A percentile compares a stretch with the other conserved stretches of the same genome.
Evolutionary conservation across 2,113 vertebrate species (phyloP).

Genomic region (Tichodroma muraria): DNA sequence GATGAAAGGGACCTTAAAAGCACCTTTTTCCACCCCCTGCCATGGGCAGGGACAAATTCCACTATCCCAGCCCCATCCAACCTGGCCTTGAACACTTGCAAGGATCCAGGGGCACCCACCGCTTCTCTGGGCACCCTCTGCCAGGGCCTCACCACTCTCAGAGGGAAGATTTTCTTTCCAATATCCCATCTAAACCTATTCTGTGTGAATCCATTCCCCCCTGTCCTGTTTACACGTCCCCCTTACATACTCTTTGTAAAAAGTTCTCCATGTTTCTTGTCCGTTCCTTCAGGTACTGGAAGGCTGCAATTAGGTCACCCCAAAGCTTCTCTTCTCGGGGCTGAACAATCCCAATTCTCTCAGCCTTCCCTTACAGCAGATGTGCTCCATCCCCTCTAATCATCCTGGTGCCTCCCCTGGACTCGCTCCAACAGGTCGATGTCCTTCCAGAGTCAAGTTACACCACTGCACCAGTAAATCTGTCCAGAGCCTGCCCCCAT

Average conservation of each 20-base stretch:
- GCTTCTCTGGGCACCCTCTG: neutral
- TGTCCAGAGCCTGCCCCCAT: neutral
- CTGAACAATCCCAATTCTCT: neutral
- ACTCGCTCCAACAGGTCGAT: neutral
- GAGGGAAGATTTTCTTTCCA: neutral
- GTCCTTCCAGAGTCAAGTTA: neutral
- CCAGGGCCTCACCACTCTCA: neutral
- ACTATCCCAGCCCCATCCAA: fast-evolving
- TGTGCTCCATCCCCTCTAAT: neutral
- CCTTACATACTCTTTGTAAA: neutral
- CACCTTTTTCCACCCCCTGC: fast-evolving
- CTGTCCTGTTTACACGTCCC: too few species aligned
- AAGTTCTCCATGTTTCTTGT: neutral
- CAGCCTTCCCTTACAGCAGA: neutral
- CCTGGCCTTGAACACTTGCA: neutral
- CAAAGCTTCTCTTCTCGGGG: neutral
- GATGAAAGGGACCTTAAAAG: neutral
- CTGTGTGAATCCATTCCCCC: neutral
- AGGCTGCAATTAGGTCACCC: neutral
- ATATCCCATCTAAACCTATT: neutral
- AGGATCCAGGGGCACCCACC: neutral
- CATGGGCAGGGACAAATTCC: neutral
- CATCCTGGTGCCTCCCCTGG: neutral
- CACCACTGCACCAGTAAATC: neutral
- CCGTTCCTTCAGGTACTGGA: neutral